A percentile compares a stretch with the other conserved stretches of the same genome.
Evolutionary conservation across 37 sponge, comb jelly and placozoan genomes (phyloP).

Genomic region (Bolinopsis microptera): DNA sequence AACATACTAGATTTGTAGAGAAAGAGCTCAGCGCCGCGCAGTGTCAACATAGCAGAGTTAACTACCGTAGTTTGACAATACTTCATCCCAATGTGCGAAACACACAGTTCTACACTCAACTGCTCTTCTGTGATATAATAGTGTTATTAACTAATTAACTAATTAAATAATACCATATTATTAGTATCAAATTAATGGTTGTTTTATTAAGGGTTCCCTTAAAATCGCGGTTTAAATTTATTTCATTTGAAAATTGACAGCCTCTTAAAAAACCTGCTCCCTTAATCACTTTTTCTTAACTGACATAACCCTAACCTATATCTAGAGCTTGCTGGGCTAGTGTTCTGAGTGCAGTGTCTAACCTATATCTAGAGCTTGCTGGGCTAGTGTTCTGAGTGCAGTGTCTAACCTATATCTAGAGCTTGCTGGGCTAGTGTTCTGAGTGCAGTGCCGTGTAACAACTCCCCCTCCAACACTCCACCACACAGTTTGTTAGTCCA

Average conservation of each 20-base stretch:
- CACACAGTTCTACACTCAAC: neutral
- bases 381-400: neutral
- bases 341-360: neutral
- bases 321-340: neutral
- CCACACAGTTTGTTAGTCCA: slow-evolving; percentile 4
- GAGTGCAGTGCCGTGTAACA: slow-evolving; percentile 16
- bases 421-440: slow-evolving; percentile 21
- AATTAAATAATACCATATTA: too few relatives aligned
- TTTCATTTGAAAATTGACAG: too few relatives aligned
- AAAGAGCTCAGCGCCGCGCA: slow-evolving; percentile 32
- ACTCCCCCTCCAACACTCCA: neutral
- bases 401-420: neutral
- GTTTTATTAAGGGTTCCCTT: too few relatives aligned
- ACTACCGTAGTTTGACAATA: slow-evolving; percentile 31
- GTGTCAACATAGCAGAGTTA: slow-evolving; percentile 24
- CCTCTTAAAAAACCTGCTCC: too few relatives aligned
- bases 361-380: neutral
- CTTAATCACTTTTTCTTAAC: too few relatives aligned
- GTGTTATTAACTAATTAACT: too few relatives aligned
- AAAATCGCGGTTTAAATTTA: neutral
- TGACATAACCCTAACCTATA: too few relatives aligned
- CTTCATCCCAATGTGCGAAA: slow-evolving; percentile 14
- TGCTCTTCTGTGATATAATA: slow-evolving; percentile 14
- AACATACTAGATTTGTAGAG: slow-evolving; percentile 35
- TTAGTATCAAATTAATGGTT: too few relatives aligned